Base-by-base conservation (phyloP, 2,797 vertebrate species). In the Fundulus diaphanus region DNA sequence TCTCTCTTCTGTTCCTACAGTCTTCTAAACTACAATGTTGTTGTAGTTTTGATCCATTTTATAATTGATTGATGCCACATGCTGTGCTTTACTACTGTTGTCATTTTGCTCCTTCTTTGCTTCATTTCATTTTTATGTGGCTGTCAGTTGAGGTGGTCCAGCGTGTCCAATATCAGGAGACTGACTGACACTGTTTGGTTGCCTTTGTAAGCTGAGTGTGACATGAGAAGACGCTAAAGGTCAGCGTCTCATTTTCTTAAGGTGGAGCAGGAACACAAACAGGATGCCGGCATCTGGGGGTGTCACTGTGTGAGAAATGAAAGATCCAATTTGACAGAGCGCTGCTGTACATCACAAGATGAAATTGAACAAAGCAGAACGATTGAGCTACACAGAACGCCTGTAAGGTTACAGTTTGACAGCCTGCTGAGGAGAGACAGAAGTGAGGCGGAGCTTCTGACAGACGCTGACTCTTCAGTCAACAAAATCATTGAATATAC, bases 241-340 rank as follows among this genome's bases (percentile, higher is more conserved):
- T 78, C 78, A 74, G 12, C 9, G 71, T 72, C 49, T 74, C 71
- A 67, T 76, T 13, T 73, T n/a, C 56, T 40, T 37, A 73, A 73
- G 40, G 40, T 49, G 48, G 22, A 68, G 46, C 37, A 67, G 57
- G 40, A 44, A 27, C 24, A 56, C 46, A 56, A 6, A 71, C 20
- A 31, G 37, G 27, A 29, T n/a, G 27, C 31, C 13, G 7, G 12
- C 0, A 0, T 46, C 24, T 37, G 16, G 56, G 27, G 67, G 70
- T 71, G 29, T 66, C 68, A 71, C 69, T 70, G 33, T 72, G 61
- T 40, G 24, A 57, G 73, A 67, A 71, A 77, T 33, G 59, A 79
- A 79, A 69, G 77, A 77, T 68, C 37, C 22, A 70, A 29, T 70
- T n/a, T 66, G 66, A 73, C 42, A 31, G 7, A 2, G n/a, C 7